These are phyloP conservation scores for Tetraneura akinire DNA, from an alignment of 1,140 invertebrate genomes.

Conservation along the genomic window DNA sequence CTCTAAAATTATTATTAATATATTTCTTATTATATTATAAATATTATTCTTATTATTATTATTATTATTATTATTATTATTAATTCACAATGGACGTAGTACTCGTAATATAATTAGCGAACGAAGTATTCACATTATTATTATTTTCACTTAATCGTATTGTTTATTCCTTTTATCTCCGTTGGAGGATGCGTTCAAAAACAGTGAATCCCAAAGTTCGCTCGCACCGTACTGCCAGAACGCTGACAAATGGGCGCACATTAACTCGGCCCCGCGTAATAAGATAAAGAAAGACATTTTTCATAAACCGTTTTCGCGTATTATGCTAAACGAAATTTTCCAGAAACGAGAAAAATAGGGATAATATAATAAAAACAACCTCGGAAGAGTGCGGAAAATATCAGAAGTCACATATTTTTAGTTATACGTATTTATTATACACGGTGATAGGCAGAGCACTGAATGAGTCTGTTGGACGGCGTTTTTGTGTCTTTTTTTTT, in stretches of 20 bases:
- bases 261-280: not conserved
- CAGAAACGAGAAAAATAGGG: not conserved
- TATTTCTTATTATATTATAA: no score
- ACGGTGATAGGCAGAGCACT: not conserved
- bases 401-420: constrained; percentile 12
- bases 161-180: not conserved
- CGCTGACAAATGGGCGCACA: constrained; percentile 3
- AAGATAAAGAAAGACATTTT: constrained; percentile 37
- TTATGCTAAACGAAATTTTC: not conserved
- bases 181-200: not conserved
- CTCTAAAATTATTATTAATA: no score
- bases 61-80: no score
- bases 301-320: constrained; percentile 7
- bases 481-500: constrained; percentile 10
- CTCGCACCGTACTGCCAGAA: not conserved
- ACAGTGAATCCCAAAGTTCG: not conserved
- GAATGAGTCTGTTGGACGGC: not conserved
- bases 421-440: no score
- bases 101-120: not conserved
- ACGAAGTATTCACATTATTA: not conserved
- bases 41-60: no score
- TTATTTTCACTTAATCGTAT: not conserved
- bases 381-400: not conserved
- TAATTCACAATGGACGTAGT: not conserved
- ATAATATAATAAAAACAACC: constrained; percentile 24